Evolutionary conservation across 2,888 invertebrate species (phyloP), one percentile per base, ranked within the genome.

Genomic region (Troides oblongomaculatus): DNA sequence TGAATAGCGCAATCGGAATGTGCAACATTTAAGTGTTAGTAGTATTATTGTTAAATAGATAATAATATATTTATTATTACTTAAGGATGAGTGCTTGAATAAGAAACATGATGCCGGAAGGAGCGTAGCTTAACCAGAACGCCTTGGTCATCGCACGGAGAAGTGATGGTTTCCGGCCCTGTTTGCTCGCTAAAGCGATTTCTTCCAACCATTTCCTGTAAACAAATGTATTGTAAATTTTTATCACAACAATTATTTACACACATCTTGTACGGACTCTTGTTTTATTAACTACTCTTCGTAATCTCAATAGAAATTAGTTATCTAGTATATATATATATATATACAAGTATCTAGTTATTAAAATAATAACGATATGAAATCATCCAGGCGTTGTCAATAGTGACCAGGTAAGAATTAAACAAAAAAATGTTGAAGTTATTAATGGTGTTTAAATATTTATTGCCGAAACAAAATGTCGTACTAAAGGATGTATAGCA

Each of bases 121-220:
- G 87, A 68, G 95, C 89, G 77, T 95, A 95, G 77, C 95, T 94
- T 77, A 94, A 93, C 94, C 95, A 94, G 85, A 96, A 96, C 43
- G 95, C 94, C 73, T 93, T 93, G 71, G 94, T 90, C 80, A 96
- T 92, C 17, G 95, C 95, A 72, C 93, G 94, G 43, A 95, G 90
- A 17, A 96, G 89, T 36, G 94, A 94, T 6, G 96, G 95, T 76
- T 93, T 93, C 75, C 93, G 91, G 17, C 93, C 92, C 74, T 93
- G 90, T 69, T 89, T 92, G 81, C 89, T 92, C 2, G 94, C 93
- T 71, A 90, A 84, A 72, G 93, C 92, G 73, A 95, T 84, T 85
- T 95, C 95, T 81, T 93, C 93, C 72, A 93, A 86, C 96, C 96
- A 96, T 90, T 95, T 94, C 79, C 96, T 96, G 87, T 77, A 91